Percentiles rank a stretch among this genome's conserved stretches.
phyloP scores from a whole-genome alignment of 2,888 invertebrate species.

The Lapara coniferarum region DNA sequence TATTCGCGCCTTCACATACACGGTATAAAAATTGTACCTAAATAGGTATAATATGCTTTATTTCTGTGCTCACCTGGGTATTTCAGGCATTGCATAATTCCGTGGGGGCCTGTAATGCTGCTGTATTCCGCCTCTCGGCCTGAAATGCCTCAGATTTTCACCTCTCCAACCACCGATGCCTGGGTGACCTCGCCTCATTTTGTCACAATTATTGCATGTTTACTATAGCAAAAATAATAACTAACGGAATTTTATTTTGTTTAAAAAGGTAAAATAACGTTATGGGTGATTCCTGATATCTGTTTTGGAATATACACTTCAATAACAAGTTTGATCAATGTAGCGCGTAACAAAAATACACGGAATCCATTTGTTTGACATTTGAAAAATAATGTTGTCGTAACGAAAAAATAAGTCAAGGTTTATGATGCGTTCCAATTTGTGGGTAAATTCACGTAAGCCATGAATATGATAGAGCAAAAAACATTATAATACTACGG shows the following conservation, averaged over 20 bases:
- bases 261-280: neutral
- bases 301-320: slow-evolving; percentile 24
- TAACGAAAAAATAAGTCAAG: slow-evolving; percentile 32
- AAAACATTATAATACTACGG: too few species aligned
- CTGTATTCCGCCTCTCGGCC: slow-evolving; percentile 64
- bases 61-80: slow-evolving; percentile 54
- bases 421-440: slow-evolving; percentile 15
- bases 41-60: neutral
- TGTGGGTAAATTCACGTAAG: neutral
- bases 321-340: slow-evolving; percentile 55
- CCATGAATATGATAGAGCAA: too few species aligned
- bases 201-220: slow-evolving; percentile 62
- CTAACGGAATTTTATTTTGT: neutral
- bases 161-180: slow-evolving; percentile 73
- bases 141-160: slow-evolving; percentile 72
- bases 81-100: slow-evolving; percentile 51
- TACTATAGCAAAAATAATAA: slow-evolving; percentile 35
- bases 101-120: slow-evolving; percentile 63
- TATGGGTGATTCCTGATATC: neutral
- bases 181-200: slow-evolving; percentile 79
- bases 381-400: slow-evolving; percentile 28
- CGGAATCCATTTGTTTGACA: slow-evolving; percentile 52
- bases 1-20: slow-evolving; percentile 58
- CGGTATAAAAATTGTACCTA: slow-evolving; percentile 42
- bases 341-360: slow-evolving; percentile 59